Percentiles rank a stretch among this genome's conserved stretches.
Conservation (phyloP, 2,113 vertebrate genomes). For the Probosciger aterrimus region DNA sequence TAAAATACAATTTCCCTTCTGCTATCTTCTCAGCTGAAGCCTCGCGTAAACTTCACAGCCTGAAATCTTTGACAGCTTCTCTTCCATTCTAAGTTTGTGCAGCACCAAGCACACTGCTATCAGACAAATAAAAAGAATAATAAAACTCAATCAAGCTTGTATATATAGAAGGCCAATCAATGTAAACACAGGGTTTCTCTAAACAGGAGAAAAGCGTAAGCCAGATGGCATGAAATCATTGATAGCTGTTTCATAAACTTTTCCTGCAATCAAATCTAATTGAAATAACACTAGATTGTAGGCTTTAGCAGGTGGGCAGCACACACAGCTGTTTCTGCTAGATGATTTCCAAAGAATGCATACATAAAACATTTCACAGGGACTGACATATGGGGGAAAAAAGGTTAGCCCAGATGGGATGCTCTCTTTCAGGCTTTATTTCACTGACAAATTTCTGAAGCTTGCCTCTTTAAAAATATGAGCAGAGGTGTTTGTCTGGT, state of each 20-base stretch:
- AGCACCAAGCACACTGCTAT: conserved; percentile 22
- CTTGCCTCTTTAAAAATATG: conserved; percentile 34
- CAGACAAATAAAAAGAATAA: conserved; percentile 63
- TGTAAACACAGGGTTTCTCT: conserved; percentile 65
- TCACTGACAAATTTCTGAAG: conserved; percentile 17
- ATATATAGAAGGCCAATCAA: conserved; percentile 66
- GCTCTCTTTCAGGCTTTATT: conserved; percentile 50
- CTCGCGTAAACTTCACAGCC: background rate
- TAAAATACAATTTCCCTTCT: background rate
- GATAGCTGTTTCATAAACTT: conserved; percentile 70
- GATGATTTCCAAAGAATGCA: conserved; percentile 64
- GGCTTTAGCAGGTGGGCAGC: conserved; percentile 70
- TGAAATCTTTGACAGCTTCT: conserved; percentile 3
- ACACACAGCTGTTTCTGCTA: conserved; percentile 64
- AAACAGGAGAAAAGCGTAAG: conserved; percentile 61
- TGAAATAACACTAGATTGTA: conserved; percentile 70
- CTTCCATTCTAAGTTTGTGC: background rate
- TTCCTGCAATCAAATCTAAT: conserved; percentile 71
- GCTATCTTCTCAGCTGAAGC: background rate
- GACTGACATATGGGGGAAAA: conserved; percentile 40
- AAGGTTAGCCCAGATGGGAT: conserved; percentile 58
- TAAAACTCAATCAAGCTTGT: conserved; percentile 56
- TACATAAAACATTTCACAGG: conserved; percentile 59
- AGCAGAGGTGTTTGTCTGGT: background rate
- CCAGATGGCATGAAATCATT: conserved; percentile 70